Conservation (phyloP, 1,140 invertebrate species). For the Cephus cinctus region DNA sequence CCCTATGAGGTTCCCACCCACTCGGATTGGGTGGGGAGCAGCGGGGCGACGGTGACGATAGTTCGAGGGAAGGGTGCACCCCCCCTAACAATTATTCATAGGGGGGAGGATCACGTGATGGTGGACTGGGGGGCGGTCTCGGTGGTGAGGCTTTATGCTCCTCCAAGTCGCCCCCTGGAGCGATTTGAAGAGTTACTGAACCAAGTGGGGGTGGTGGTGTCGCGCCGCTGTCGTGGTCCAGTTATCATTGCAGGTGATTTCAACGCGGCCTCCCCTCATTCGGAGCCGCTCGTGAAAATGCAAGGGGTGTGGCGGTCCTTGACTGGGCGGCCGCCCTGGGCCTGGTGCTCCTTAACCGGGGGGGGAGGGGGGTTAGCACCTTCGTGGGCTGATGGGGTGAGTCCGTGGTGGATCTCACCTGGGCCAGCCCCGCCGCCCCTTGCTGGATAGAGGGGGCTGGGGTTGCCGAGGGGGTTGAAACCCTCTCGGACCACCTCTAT, state of each 20-base stretch:
- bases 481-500: neutral
- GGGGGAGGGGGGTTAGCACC: neutral
- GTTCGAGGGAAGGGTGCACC: too few species aligned
- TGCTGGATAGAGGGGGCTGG: neutral
- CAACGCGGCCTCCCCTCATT: too few species aligned
- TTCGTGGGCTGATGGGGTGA: neutral
- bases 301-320: neutral
- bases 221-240: too few species aligned
- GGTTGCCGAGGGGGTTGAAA: neutral
- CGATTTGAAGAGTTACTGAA: too few species aligned
- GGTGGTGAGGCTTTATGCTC: neutral
- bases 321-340: neutral
- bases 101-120: neutral
- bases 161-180: too few species aligned
- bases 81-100: neutral
- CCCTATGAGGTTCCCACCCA: neutral
- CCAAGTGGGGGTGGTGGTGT: neutral
- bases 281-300: too few species aligned
- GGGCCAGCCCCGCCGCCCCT: neutral
- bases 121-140: neutral
- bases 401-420: neutral
- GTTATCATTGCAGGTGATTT: too few species aligned
- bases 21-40: neutral
- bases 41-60: neutral
- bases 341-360: neutral